Evolutionary conservation across 2,888 invertebrate species (phyloP).

Genomic region (Nineta flava): DNA sequence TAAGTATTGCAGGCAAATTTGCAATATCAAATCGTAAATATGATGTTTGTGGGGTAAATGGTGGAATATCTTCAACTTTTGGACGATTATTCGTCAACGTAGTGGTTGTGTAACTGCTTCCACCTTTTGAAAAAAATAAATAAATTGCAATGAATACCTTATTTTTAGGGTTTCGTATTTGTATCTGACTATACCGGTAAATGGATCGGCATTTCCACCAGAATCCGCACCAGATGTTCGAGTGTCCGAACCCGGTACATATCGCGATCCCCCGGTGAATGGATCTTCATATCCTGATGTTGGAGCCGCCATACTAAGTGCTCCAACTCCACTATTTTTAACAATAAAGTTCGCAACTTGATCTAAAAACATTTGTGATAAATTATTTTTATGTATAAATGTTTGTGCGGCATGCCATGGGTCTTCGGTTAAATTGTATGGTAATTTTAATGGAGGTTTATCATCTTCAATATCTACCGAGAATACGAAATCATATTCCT

Average conservation of each 20-base stretch:
- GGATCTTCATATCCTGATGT: constrained; percentile 41
- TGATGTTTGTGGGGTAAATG: constrained; percentile 27
- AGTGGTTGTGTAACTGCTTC: constrained; percentile 24
- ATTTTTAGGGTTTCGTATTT: not conserved
- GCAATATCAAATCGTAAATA: constrained; percentile 64
- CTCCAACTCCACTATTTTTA: constrained; percentile 46
- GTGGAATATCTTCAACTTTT: constrained; percentile 26
- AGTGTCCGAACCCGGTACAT: constrained; percentile 36
- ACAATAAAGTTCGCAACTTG: constrained; percentile 87
- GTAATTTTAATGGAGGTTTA: constrained; percentile 72
- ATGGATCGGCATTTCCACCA: constrained; percentile 35
- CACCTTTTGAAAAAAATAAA: constrained; percentile 4
- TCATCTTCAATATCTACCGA: constrained; percentile 91
- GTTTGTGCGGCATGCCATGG: constrained; percentile 83
- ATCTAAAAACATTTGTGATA: constrained; percentile 77
- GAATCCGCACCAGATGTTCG: constrained; percentile 14
- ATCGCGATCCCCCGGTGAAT: constrained; percentile 40
- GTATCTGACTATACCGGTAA: constrained; percentile 31
- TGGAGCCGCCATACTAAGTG: constrained; percentile 18
- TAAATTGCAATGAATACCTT: not conserved
- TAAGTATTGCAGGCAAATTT: constrained; percentile 54
- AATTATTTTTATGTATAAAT: constrained; percentile 70
- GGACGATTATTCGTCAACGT: constrained; percentile 13
- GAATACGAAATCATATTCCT: constrained; percentile 90
- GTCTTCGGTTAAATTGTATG: constrained; percentile 80